A percentile compares a stretch with the other conserved stretches of the same genome.
phyloP scores from a whole-genome alignment of 64 coral and sea anemone genomes.

The Porites lutea region DNA sequence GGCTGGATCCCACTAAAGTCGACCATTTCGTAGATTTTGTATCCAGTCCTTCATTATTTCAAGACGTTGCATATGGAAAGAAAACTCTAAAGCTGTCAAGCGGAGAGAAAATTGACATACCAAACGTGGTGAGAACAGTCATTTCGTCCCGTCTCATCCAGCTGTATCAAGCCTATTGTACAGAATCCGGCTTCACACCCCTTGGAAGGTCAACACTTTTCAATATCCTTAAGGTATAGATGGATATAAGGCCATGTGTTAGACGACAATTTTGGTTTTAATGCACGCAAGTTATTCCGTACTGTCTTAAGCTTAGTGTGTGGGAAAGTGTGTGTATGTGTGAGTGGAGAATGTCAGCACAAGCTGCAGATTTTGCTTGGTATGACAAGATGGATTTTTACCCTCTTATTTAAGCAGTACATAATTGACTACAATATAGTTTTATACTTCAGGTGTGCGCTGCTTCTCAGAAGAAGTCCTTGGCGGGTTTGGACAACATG shows the following conservation, averaged over 20 bases:
- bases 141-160: neutral
- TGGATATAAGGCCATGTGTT: no score
- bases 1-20: slow-evolving; percentile 5
- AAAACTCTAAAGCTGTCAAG: slow-evolving; percentile 1
- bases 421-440: neutral
- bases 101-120: neutral
- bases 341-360: neutral
- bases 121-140: neutral
- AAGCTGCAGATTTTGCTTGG: slow-evolving; percentile 25
- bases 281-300: neutral
- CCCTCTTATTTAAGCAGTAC: neutral
- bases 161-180: no score
- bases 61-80: slow-evolving; percentile 11
- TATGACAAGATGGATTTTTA: neutral
- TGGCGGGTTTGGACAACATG: slow-evolving; percentile 18
- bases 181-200: no score
- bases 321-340: no score
- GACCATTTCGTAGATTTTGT: slow-evolving; percentile 45
- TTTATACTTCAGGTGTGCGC: slow-evolving; percentile 12
- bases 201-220: no score
- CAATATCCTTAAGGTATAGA: no score
- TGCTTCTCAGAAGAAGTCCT: slow-evolving; percentile 9
- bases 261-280: no score
- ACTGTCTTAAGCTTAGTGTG: neutral
- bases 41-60: neutral